Conservation (phyloP, 1,140 invertebrate genomes). For the Ladona fulva region DNA sequence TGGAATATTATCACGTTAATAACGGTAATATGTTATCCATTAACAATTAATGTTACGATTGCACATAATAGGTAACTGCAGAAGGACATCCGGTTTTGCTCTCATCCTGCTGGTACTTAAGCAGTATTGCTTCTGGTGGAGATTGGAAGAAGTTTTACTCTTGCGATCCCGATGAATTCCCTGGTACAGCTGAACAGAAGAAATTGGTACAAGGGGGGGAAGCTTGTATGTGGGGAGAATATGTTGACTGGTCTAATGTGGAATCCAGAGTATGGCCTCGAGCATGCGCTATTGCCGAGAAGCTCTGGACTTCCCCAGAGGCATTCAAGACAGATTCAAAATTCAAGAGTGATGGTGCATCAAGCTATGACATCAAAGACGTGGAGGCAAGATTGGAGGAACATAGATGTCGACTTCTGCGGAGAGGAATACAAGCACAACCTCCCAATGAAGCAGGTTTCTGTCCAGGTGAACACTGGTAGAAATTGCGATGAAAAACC, state of each 20-base stretch:
- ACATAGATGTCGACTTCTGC: conserved; percentile 34
- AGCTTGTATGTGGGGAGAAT: conserved; percentile 54
- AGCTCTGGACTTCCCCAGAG: conserved; percentile 43
- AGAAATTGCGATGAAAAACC: no score
- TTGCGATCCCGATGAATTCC: conserved; percentile 20
- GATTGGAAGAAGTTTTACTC: conserved; percentile 37
- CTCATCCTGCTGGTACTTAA: conserved; percentile 10
- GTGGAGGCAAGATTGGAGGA: conserved; percentile 40
- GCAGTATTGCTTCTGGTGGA: not conserved
- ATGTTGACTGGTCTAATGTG: conserved; percentile 43
- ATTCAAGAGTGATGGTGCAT: no score
- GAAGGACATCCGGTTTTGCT: not conserved
- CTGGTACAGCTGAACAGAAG: conserved; percentile 13
- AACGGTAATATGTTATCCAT: not conserved
- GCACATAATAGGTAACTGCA: not conserved
- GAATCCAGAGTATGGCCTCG: conserved; percentile 38
- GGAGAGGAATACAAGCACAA: not conserved
- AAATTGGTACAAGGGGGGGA: conserved; percentile 41
- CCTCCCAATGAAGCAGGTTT: conserved; percentile 13
- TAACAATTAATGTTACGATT: no score
- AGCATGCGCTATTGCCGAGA: conserved; percentile 50
- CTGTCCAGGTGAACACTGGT: not conserved
- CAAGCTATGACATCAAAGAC: conserved; percentile 19
- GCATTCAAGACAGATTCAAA: not conserved
- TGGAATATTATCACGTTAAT: not conserved